Base-by-base conservation (phyloP, 2,113 vertebrate genomes). In the Chaetodon auriga region DNA sequence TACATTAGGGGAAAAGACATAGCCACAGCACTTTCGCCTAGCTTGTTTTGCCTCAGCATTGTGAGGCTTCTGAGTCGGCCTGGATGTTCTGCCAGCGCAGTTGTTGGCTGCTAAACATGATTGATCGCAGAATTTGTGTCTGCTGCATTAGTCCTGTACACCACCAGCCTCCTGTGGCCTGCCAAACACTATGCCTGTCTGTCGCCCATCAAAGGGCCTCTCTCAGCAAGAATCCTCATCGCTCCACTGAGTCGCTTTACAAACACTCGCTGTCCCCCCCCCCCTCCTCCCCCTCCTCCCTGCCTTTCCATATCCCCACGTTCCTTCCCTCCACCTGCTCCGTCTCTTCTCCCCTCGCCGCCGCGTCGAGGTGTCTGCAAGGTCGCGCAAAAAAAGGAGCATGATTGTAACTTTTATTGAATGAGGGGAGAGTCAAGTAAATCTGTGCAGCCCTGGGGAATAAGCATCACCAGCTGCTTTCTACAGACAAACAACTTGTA, bases 71-170 rank as follows among this genome's bases (percentile, higher is more conserved):
- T 61, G 78, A 83, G 41, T 88, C 60, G 8, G 38, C 57, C 70
- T 5, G 30, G 54, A 15, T 76, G 80, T 73, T 90, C 76, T 86
- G 86, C 87, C 76, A 80, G 72, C 21, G 2, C 68, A 78, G 65
- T 87, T 64, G 62, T 80, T 81, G 79, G 83, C 85, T 72, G 66
- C 83, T 92, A 83, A 91, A 90, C 78, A 75, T 90, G 92, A 93
- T 87, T 88, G 91, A 93, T 92, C 19, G 51, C 69, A 77, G 75
- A 46, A 73, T 88, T 86, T 88, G 82, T 86, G 85, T 87, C 60
- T 78, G 75, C 83, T 68, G 78, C 87, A 72, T 83, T 88, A 78
- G 83, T 85, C 74, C 63, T 30, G 62, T 66, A 71, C 78, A 60
- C 63, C 68, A 38, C 45, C 64, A 70, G 83, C 72, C 87, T 88